Evolutionary conservation across 2,113 vertebrate species (phyloP), one percentile per base, ranked within the genome.

Genomic region (Zosterops hypoxanthus): DNA sequence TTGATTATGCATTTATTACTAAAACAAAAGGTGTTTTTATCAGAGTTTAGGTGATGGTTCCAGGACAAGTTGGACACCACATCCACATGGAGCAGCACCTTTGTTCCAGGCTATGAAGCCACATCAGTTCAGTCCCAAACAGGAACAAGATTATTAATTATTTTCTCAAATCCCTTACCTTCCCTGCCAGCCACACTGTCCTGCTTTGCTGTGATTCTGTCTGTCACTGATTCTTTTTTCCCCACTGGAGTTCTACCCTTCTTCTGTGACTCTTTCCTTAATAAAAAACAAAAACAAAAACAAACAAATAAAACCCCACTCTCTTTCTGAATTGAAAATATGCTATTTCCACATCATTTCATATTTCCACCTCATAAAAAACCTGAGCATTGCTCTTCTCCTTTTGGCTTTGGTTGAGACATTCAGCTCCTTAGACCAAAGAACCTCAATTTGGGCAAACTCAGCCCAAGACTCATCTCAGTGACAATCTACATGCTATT

Each of bases 171-270:
- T 34, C 29, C 13, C 53, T 78, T 28, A 23, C 52, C 49, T 86
- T 71, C 23, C 15, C 33, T 34, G 21, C 24, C 59, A 73, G 53
- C 7, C 63, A 63, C 47, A 11, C 4, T 34, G 5, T 53, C 47
- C 21, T 26, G 16, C 36, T 89, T 65, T 76, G 24, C 29, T 56
- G 3, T 25, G 18, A 22, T 39, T 26, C 33, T 63, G 3, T 29
- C 34, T 36, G 6, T 18, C 75, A 63, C 31, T 8, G 34, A 49
- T 56, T 33, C 18, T 63, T 79, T n/a, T 9, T 8, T 0, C 11
- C 1, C 2, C 5, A 5, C 0, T 52, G 49, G 21, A 26, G 6
- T 34, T 68, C 10, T 9, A 68, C 11, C 2, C 8, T 52, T 46
- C 18, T 50, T 80, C 41, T 31, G 4, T 11, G 3, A 31, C 46